Evolutionary conservation across 2,888 invertebrate genomes (phyloP).

Genomic region (Pyrrhosoma nymphula): DNA sequence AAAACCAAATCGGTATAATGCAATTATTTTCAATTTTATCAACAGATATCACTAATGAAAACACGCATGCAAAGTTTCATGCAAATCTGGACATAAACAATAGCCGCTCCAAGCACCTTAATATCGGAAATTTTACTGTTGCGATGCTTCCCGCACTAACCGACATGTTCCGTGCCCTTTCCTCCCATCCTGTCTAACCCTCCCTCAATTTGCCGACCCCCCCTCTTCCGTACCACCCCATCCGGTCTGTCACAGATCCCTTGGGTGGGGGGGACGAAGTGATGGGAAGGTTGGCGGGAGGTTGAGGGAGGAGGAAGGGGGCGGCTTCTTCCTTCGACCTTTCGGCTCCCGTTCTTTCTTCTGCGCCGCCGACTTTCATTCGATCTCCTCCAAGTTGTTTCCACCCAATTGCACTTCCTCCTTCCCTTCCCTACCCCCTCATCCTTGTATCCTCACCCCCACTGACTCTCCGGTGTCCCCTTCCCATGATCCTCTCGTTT

Average conservation of each 20-base stretch:
- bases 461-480: neutral
- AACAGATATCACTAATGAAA: too few relatives aligned
- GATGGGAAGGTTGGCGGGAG: neutral
- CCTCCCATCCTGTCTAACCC: neutral
- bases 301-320: neutral
- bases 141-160: too few relatives aligned
- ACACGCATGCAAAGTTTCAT: too few relatives aligned
- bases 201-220: neutral
- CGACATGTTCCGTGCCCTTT: neutral
- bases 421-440: neutral
- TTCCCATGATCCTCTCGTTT: neutral
- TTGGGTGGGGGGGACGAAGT: neutral
- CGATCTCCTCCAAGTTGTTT: constrained; percentile 26
- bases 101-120: too few relatives aligned
- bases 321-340: neutral
- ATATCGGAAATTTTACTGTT: too few relatives aligned
- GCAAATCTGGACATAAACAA: too few relatives aligned
- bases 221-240: neutral
- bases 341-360: constrained; percentile 5
- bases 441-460: neutral
- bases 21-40: too few relatives aligned
- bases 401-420: constrained; percentile 17
- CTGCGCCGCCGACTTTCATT: constrained; percentile 31
- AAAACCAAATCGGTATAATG: too few relatives aligned
- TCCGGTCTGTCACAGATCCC: constrained; percentile 16